A percentile compares a stretch with the other conserved stretches of the same genome.
These are phyloP conservation scores for Dastarcus helophoroides DNA, from an alignment of 2,888 invertebrate species.

Conservation along the genomic window DNA sequence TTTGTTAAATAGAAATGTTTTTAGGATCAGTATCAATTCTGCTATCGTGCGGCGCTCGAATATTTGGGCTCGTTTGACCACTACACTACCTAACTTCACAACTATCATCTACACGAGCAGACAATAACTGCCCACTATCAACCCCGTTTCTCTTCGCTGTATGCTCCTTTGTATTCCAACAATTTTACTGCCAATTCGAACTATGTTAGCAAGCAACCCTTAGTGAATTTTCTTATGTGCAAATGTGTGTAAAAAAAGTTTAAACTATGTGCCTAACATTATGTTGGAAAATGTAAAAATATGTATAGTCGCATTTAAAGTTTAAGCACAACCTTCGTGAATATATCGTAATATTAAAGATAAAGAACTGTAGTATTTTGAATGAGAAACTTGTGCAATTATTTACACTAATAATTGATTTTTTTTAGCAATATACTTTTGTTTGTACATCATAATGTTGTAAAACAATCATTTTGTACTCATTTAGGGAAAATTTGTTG, in stretches of 20 bases:
- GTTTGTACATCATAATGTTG: conserved; percentile 11
- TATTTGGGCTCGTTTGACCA: conserved; percentile 98
- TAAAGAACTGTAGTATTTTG: conserved; percentile 9
- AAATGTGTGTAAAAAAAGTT: conserved; percentile 36
- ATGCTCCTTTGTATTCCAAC: conserved; percentile 21
- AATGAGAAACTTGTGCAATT: conserved; percentile 12
- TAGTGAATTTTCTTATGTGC: conserved; percentile 30
- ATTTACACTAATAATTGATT: conserved; percentile 9
- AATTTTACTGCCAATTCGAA: conserved; percentile 25
- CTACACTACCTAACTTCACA: conserved; percentile 64
- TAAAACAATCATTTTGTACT: conserved; percentile 8
- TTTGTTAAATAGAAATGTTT: conserved; percentile 22
- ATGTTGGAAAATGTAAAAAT: conserved; percentile 14
- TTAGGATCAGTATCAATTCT: conserved; percentile 99
- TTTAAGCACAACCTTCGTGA: conserved; percentile 26
- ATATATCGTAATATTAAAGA: conserved; percentile 7
- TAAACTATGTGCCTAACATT: conserved; percentile 17
- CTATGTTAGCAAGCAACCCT: conserved; percentile 6
- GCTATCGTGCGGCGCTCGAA: conserved; percentile 96
- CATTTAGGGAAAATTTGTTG: too few relatives aligned
- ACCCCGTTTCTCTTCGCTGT: conserved; percentile 19
- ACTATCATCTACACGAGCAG: conserved; percentile 17
- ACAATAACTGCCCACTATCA: conserved; percentile 32
- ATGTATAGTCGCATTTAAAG: conserved; percentile 18
- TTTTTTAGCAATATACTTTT: conserved; percentile 3